Conservation (phyloP, 2,113 vertebrate genomes). For the Myrmecobius fasciatus region DNA sequence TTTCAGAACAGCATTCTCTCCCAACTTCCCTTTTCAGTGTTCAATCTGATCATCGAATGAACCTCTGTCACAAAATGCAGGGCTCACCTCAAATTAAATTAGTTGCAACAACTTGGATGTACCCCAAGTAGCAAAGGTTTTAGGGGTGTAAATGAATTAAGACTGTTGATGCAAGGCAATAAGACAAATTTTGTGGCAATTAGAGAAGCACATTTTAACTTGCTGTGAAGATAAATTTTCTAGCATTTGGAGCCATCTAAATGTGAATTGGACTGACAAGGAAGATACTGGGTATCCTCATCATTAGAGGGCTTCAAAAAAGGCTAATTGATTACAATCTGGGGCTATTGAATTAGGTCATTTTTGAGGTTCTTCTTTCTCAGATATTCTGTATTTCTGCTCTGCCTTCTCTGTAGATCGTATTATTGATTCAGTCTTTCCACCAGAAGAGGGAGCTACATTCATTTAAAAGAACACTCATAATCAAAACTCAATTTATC, state of each 20-base stretch:
- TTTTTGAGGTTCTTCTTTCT: background rate
- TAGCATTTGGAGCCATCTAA: background rate
- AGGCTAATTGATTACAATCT: background rate
- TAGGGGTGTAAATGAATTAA: background rate
- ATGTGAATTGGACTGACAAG: background rate
- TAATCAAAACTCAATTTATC: background rate
- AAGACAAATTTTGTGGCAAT: background rate
- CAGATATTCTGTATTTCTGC: background rate
- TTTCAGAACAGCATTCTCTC: background rate
- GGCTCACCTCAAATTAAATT: background rate
- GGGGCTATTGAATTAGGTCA: background rate
- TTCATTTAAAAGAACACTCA: conserved; percentile 76
- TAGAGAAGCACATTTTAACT: background rate
- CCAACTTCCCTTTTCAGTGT: background rate
- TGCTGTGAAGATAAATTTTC: background rate
- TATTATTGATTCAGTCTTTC: conserved; percentile 54
- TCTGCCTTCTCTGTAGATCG: background rate
- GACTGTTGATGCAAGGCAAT: background rate
- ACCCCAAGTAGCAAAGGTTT: background rate
- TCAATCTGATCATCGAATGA: rapidly evolving
- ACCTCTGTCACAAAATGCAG: background rate
- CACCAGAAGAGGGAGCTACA: conserved; percentile 85
- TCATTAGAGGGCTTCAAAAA: background rate
- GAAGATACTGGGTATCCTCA: background rate
- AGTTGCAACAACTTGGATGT: background rate